phyloP scores from a whole-genome alignment of 2,888 invertebrate genomes.

The Machimus rusticus region DNA sequence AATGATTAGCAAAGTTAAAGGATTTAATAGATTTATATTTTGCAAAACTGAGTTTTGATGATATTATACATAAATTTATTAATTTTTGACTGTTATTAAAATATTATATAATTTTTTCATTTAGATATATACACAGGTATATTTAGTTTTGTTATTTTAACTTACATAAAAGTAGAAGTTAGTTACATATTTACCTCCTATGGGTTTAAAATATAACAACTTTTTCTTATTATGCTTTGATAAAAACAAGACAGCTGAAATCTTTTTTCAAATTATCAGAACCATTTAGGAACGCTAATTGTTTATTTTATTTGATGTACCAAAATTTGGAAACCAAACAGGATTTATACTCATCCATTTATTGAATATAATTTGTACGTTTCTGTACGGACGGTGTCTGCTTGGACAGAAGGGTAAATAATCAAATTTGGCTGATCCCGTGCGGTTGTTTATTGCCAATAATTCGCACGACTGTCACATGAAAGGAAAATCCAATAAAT shows the following conservation, averaged over 20 bases:
- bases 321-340: not conserved
- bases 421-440: not conserved
- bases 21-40: no score
- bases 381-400: not conserved
- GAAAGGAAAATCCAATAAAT: conserved; percentile 34
- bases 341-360: not conserved
- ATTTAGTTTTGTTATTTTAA: no score
- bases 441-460: not conserved
- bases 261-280: not conserved
- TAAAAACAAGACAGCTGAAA: not conserved
- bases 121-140: no score
- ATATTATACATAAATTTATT: no score
- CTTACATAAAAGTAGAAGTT: no score
- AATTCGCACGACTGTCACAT: conserved; percentile 29
- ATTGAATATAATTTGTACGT: not conserved
- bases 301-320: not conserved
- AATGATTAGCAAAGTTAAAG: no score
- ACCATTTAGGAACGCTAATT: not conserved
- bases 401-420: not conserved
- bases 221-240: not conserved
- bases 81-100: no score
- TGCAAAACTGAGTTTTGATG: no score
- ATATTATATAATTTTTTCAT: no score
- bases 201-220: no score
- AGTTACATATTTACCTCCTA: no score